phyloP scores from a whole-genome alignment of 2,113 vertebrate species.

The Corythoichthys haematopterus region DNA sequence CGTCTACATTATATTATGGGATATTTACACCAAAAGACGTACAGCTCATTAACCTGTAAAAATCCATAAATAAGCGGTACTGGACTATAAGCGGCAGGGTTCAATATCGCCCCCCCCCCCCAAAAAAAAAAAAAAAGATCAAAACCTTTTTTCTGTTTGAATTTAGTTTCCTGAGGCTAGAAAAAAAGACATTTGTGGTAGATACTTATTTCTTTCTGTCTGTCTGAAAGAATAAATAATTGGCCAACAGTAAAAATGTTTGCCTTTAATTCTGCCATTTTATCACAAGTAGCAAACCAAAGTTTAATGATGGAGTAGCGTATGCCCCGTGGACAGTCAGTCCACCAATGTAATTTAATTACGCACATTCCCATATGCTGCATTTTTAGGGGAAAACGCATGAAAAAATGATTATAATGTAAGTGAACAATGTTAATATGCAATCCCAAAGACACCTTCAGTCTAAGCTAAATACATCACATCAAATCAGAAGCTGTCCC shows the following conservation, averaged over 20 bases:
- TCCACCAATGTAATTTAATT: background rate
- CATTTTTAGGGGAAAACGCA: background rate
- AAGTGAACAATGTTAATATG: background rate
- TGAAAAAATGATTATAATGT: background rate
- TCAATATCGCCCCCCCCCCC: too few species aligned
- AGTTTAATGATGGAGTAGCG: background rate
- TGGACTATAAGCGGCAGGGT: too few species aligned
- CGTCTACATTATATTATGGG: too few species aligned
- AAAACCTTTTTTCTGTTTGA: background rate
- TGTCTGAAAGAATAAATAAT: background rate
- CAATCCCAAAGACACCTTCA: background rate
- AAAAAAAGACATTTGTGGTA: background rate
- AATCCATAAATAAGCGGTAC: too few species aligned
- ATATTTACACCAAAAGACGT: too few species aligned
- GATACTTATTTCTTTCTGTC: background rate
- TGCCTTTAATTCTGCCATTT: background rate
- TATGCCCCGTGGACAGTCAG: background rate
- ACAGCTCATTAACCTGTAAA: too few species aligned
- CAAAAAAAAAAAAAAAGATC: too few species aligned
- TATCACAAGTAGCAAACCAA: background rate
- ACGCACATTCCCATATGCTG: background rate
- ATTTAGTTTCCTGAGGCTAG: background rate
- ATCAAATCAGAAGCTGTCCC: conserved; percentile 49
- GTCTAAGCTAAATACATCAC: conserved; percentile 46
- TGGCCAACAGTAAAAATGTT: background rate